Percentiles rank a stretch among this genome's conserved stretches.
phyloP scores from a whole-genome alignment of 92 coral and sea anemone species.

The Pocillopora meandrina region DNA sequence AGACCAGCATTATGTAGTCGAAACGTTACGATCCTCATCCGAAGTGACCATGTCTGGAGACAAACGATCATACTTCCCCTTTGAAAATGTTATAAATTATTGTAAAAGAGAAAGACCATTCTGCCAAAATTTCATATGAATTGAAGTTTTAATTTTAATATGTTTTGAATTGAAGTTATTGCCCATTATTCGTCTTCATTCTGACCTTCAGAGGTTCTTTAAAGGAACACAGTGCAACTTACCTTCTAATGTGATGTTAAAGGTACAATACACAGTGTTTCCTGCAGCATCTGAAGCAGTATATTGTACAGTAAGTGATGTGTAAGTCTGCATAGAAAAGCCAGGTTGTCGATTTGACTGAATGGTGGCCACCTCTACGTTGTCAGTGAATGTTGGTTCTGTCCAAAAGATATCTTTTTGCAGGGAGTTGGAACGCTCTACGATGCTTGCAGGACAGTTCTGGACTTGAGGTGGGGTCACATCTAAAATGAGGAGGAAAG shows the following conservation, averaged over 20 bases:
- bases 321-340: slow-evolving; percentile 65
- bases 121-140: too few species aligned
- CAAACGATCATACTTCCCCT: too few species aligned
- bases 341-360: slow-evolving; percentile 86
- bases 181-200: too few species aligned
- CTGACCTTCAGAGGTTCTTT: too few species aligned
- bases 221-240: not conserved
- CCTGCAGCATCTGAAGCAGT: slow-evolving; percentile 86
- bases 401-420: slow-evolving; percentile 65
- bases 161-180: too few species aligned
- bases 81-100: too few species aligned
- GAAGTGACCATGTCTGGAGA: too few species aligned
- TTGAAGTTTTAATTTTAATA: too few species aligned
- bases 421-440: slow-evolving; percentile 32
- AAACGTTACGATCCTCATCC: too few species aligned
- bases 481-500: slow-evolving; percentile 41
- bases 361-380: slow-evolving; percentile 72
- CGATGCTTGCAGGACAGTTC: slow-evolving; percentile 68
- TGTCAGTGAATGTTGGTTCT: slow-evolving; percentile 89
- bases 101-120: too few species aligned
- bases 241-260: slow-evolving; percentile 80
- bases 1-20: too few species aligned
- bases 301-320: slow-evolving; percentile 81
- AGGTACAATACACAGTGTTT: slow-evolving; percentile 71
- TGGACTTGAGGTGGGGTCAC: slow-evolving; percentile 74